Base-by-base conservation (phyloP, 2,113 vertebrate genomes). In the Cyanoderma ruficeps region DNA sequence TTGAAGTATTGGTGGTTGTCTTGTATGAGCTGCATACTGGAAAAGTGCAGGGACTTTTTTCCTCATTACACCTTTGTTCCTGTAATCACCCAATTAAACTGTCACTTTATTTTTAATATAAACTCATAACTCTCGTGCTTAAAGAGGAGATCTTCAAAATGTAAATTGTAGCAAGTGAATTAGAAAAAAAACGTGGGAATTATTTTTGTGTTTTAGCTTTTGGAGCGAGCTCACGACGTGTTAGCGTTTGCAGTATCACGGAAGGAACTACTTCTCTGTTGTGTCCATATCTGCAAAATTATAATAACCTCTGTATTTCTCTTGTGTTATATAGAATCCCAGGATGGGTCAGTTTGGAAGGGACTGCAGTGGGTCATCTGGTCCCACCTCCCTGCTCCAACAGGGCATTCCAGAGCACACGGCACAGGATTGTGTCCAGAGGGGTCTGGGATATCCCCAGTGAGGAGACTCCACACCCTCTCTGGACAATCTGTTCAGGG, bases 221-320 rank as follows among this genome's bases (percentile, higher is more conserved):
- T 91, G 37, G 39, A 96, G 37, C 35, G 19, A n/a, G 4, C 41
- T 91, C 56, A 60, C 71, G 41, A 84, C 21, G 8, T 82, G 57
- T 56, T 65, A 91, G 42, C 30, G 33, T 65, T 39, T 87, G 57
- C 57, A 47, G 7, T 81, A 23, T 64, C 37, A 37, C 64, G 60
- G 78, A 89, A 89, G 78, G 50, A 84, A 37, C 46, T 91, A 37
- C 18, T 84, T 79, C 52, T 85, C 65, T 83, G 12, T 79, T 88
- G 44, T 69, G 55, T 80, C 63, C 44, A 6, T 87, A 53, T 80
- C 81, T 97, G 41, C 61, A 91, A 87, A 91, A 71, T 83, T 72
- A 4, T n/a, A 87, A 76, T 53, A 91, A 91, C 44, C 15, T 78
- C 81, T 85, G 52, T 68, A 89, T 84, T 16, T 84, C 52, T 71